These are phyloP conservation scores for Thecocarcelia acutangulata DNA, from an alignment of 2,888 invertebrate genomes.

Conservation along the genomic window DNA sequence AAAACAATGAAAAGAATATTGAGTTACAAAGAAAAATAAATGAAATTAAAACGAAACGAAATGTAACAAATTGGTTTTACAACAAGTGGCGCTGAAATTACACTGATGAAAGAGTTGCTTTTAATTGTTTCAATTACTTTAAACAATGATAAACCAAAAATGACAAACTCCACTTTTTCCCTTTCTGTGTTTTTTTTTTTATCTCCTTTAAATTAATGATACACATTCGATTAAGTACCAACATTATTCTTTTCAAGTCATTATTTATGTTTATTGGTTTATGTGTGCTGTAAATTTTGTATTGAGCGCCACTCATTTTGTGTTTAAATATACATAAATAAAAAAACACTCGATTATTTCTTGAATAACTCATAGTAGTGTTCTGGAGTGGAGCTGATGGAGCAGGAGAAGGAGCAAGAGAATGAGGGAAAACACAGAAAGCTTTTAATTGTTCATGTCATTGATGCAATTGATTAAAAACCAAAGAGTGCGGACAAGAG, in stretches of 20 bases:
- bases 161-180: neutral
- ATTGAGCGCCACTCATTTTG: neutral
- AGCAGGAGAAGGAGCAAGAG: no score
- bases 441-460: slow-evolving; percentile 18
- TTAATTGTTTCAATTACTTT: slow-evolving; percentile 10
- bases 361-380: neutral
- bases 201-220: slow-evolving; percentile 19
- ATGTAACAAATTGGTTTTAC: slow-evolving; percentile 18
- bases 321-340: neutral
- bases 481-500: slow-evolving; percentile 11
- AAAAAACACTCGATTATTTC: neutral
- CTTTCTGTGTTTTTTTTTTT: neutral
- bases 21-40: slow-evolving; percentile 3
- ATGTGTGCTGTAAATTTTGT: neutral
- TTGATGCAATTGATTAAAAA: slow-evolving; percentile 49
- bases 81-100: slow-evolving; percentile 34
- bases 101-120: slow-evolving; percentile 32
- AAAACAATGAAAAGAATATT: slow-evolving; percentile 28
- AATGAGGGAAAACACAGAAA: neutral
- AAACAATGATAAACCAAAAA: neutral
- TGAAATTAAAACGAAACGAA: slow-evolving; percentile 2
- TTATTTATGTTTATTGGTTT: neutral
- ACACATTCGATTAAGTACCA: slow-evolving; percentile 4
- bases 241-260: neutral
- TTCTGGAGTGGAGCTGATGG: no score